Percentiles rank a stretch among this genome's conserved stretches.
These are phyloP conservation scores for Amaurobius ferox DNA, from an alignment of 2,888 invertebrate genomes.

Conservation along the genomic window DNA sequence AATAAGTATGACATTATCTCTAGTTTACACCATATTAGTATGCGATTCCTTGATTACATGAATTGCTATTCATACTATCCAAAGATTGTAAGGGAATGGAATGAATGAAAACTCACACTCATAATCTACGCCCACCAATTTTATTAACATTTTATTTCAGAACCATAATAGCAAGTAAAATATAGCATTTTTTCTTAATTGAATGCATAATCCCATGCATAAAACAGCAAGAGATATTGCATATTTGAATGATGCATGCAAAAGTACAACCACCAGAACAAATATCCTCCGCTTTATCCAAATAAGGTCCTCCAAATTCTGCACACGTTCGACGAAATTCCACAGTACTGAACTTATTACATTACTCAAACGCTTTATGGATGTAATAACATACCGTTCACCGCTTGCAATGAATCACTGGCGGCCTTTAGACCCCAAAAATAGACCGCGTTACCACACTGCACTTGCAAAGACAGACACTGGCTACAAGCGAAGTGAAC, in stretches of 20 bases:
- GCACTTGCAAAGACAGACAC: not conserved
- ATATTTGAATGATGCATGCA: not conserved
- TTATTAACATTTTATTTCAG: no score
- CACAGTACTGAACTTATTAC: slow-evolving; percentile 39
- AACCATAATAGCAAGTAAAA: no score
- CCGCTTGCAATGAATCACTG: slow-evolving; percentile 43
- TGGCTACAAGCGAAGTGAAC: slow-evolving; percentile 19
- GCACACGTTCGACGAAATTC: slow-evolving; percentile 19
- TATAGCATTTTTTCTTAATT: no score
- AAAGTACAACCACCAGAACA: not conserved
- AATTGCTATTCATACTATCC: no score
- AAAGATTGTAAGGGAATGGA: no score
- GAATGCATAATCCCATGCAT: no score
- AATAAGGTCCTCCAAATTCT: not conserved
- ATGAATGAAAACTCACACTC: no score
- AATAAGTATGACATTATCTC: no score
- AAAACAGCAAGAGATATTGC: no score
- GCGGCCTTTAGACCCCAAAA: slow-evolving; percentile 41
- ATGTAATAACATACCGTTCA: slow-evolving; percentile 33
- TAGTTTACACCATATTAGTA: no score
- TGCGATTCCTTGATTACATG: no score
- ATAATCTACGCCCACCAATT: no score
- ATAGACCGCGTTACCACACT: slow-evolving; percentile 21
- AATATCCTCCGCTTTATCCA: not conserved
- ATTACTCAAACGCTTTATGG: slow-evolving; percentile 65